Percentiles rank a stretch among this genome's conserved stretches.
phyloP scores from a whole-genome alignment of 2,797 vertebrate genomes.

The Sparus aurata region DNA sequence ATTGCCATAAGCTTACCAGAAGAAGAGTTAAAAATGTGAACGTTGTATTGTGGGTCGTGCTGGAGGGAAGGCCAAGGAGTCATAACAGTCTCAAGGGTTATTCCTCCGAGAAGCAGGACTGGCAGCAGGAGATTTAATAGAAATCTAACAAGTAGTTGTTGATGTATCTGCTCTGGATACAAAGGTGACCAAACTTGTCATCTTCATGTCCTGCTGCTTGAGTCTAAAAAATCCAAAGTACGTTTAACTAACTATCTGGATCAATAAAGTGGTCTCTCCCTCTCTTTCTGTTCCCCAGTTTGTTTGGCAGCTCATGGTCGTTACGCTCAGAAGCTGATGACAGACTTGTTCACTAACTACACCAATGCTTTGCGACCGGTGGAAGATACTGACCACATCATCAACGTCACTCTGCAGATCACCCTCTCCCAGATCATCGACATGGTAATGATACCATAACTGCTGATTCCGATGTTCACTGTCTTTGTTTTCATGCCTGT shows the following conservation, averaged over 20 bases:
- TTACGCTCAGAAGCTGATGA: slow-evolving; percentile 89
- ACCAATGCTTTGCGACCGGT: slow-evolving; percentile 91
- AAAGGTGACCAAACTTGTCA: too few relatives aligned
- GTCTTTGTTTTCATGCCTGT: neutral
- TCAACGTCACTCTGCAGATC: slow-evolving; percentile 93
- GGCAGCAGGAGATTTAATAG: too few relatives aligned
- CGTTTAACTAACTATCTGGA: too few relatives aligned
- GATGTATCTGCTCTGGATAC: too few relatives aligned
- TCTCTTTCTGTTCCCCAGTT: slow-evolving; percentile 67
- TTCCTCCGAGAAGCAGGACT: too few relatives aligned
- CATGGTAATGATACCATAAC: slow-evolving; percentile 83
- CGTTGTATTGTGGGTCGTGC: too few relatives aligned
- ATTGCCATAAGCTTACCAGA: too few relatives aligned
- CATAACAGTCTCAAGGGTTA: too few relatives aligned
- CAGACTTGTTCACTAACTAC: slow-evolving; percentile 90
- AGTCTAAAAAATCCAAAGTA: too few relatives aligned
- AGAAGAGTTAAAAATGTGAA: too few relatives aligned
- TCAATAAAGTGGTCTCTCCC: neutral
- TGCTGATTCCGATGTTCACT: neutral
- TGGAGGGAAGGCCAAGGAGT: too few relatives aligned
- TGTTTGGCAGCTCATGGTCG: slow-evolving; percentile 86
- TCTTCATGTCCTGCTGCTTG: neutral
- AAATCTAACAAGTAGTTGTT: too few relatives aligned
- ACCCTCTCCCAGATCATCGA: slow-evolving; percentile 95
- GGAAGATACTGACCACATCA: slow-evolving; percentile 89